Percentiles rank a stretch among this genome's conserved stretches.
phyloP scores from a whole-genome alignment of 2,888 invertebrate genomes.

The Clepsis dumicolana region DNA sequence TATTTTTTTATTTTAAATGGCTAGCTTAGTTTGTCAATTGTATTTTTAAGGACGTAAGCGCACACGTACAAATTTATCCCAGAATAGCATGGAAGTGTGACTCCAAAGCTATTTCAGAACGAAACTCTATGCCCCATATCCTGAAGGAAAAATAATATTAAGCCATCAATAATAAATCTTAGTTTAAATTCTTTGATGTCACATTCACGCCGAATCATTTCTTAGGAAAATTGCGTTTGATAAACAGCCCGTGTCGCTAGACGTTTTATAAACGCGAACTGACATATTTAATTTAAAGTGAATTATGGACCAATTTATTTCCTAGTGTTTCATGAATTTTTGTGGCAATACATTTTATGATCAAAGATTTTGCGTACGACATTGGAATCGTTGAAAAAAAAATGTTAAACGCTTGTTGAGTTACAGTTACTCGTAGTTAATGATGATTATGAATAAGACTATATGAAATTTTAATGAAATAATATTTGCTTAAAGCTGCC shows the following conservation, averaged over 20 bases:
- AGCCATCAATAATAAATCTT: constrained; percentile 60
- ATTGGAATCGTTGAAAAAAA: neutral
- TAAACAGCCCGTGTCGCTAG: constrained; percentile 44
- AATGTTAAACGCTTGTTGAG: neutral
- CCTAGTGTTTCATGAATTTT: constrained; percentile 3
- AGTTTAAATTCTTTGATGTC: constrained; percentile 65
- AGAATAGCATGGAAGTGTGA: neutral
- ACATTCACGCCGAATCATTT: constrained; percentile 50
- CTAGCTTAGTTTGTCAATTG: too few relatives aligned
- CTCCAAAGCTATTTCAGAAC: constrained; percentile 25
- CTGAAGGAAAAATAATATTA: constrained; percentile 58
- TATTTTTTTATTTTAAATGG: too few relatives aligned
- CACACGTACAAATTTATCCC: too few relatives aligned
- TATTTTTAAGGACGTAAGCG: too few relatives aligned
- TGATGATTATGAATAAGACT: too few relatives aligned
- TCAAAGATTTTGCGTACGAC: neutral
- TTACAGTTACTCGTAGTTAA: too few relatives aligned
- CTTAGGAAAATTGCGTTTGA: constrained; percentile 45
- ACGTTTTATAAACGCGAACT: constrained; percentile 41
- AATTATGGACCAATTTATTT: constrained; percentile 37
- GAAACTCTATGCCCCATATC: constrained; percentile 44
- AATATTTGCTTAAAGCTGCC: too few relatives aligned
- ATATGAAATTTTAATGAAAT: too few relatives aligned
- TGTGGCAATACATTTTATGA: constrained; percentile 10
- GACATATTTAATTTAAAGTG: constrained; percentile 42